These are phyloP conservation scores for Proteles cristata DNA, from an alignment of 2,113 vertebrate genomes.

Conservation along the genomic window DNA sequence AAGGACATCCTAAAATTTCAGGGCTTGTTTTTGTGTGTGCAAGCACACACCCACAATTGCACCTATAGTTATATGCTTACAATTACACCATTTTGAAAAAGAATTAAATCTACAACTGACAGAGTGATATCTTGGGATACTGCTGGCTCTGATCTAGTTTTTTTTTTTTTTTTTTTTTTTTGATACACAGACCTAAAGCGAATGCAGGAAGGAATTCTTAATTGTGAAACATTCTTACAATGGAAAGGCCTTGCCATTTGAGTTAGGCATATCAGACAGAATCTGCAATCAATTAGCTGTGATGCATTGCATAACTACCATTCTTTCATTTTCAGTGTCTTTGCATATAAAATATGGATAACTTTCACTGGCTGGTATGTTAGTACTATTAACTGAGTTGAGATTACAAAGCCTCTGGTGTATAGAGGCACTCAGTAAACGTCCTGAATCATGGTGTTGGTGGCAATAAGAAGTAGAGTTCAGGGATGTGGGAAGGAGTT, in stretches of 20 bases:
- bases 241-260: background rate
- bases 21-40: background rate
- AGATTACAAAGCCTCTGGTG: background rate
- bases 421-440: background rate
- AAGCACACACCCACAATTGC: background rate
- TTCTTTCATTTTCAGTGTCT: background rate
- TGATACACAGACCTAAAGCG: background rate
- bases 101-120: conserved; percentile 10
- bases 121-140: background rate
- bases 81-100: background rate
- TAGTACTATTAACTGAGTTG: background rate
- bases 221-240: background rate
- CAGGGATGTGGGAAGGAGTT: background rate
- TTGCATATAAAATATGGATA: conserved; percentile 10
- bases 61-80: background rate
- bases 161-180: background rate
- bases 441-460: background rate
- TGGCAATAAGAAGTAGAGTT: background rate
- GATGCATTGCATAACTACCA: background rate
- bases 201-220: background rate
- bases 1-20: conserved; percentile 2
- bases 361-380: background rate
- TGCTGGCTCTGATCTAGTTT: background rate
- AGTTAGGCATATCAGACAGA: background rate
- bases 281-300: background rate